Conservation (phyloP, 2,888 invertebrate species). For the Balanococcus diminutus region DNA sequence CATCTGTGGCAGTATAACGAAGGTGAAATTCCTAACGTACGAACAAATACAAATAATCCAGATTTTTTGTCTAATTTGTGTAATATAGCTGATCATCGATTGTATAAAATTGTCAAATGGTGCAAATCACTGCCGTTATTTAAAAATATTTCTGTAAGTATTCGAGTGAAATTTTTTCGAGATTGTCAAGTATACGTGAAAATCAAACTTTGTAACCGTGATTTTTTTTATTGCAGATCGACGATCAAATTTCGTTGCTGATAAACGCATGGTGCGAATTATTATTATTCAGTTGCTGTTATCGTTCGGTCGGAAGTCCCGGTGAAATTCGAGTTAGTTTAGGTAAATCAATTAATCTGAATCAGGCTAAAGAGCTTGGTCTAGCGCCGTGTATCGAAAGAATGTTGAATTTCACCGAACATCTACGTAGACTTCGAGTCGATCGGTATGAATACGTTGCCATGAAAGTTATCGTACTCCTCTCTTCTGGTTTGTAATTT, state of each 20-base stretch:
- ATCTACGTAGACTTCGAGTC: constrained; percentile 83
- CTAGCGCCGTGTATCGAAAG: constrained; percentile 87
- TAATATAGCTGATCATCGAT: constrained; percentile 91
- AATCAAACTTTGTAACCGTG: neutral
- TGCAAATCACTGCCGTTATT: constrained; percentile 96
- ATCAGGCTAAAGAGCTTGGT: constrained; percentile 75
- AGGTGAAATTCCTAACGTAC: constrained; percentile 65
- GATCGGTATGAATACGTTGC: constrained; percentile 97
- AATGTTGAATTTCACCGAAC: constrained; percentile 93
- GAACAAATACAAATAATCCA: constrained; percentile 56
- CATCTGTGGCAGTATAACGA: constrained; percentile 94
- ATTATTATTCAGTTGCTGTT: constrained; percentile 89
- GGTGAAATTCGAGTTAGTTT: constrained; percentile 81
- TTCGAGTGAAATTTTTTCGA: no score
- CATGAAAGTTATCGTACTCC: constrained; percentile 90
- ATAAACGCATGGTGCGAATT: constrained; percentile 98
- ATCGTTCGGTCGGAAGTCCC: constrained; percentile 88
- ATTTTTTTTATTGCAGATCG: constrained; percentile 73
- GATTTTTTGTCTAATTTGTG: constrained; percentile 79
- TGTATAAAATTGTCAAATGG: constrained; percentile 98
- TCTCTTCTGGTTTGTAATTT: constrained; percentile 78
- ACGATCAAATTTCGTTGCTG: constrained; percentile 94
- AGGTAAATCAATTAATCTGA: constrained; percentile 70
- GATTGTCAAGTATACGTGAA: neutral
- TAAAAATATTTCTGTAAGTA: constrained; percentile 86